These are phyloP conservation scores for Drosophila bunnanda DNA, from an alignment of 2,888 invertebrate species.

Conservation along the genomic window DNA sequence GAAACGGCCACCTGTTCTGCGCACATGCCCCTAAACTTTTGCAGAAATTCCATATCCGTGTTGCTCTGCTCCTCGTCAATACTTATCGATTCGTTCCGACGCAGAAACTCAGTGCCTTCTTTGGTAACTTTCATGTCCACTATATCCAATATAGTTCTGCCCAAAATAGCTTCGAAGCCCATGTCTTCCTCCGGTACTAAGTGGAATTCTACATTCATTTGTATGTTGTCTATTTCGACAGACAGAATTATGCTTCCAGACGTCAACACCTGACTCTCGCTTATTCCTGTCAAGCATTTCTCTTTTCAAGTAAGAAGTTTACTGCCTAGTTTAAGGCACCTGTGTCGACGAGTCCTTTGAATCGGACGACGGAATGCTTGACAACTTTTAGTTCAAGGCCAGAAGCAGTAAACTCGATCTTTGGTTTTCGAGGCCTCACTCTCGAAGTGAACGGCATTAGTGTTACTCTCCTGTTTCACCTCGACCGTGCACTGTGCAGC, in stretches of 20 bases:
- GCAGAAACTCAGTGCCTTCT: background rate
- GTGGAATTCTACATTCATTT: slow-evolving; percentile 1
- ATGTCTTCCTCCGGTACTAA: slow-evolving; percentile 3
- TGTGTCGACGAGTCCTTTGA: background rate
- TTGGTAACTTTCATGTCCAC: background rate
- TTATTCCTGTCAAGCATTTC: slow-evolving; percentile 3
- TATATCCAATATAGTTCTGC: too few species aligned
- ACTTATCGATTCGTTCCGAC: background rate
- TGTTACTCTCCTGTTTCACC: background rate
- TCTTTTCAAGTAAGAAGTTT: background rate
- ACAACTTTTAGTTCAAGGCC: background rate
- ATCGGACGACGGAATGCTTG: background rate
- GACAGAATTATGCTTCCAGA: background rate
- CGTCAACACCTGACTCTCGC: background rate
- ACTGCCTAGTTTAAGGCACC: background rate
- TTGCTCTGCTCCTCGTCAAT: too few species aligned
- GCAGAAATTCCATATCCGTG: background rate
- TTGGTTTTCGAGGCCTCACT: background rate
- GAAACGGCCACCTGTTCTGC: background rate
- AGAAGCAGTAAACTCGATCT: background rate
- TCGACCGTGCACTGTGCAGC: slow-evolving; percentile 1
- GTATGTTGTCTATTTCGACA: background rate
- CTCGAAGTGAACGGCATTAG: slow-evolving; percentile 1
- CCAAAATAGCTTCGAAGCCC: background rate
- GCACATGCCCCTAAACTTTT: background rate